Conservation (phyloP, 2,888 invertebrate genomes). For the Phrixothrix hirtus region DNA sequence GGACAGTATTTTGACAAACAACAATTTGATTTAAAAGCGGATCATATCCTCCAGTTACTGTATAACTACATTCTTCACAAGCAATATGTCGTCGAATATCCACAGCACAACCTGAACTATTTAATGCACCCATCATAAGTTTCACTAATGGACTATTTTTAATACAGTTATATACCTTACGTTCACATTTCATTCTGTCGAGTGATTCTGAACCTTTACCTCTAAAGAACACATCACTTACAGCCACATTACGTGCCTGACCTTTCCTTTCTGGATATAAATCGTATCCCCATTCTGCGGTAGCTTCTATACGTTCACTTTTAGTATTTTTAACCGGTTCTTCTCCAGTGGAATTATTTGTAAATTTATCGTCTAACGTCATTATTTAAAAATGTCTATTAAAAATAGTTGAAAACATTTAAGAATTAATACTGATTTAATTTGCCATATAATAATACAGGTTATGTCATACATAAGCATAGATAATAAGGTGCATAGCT, state of each 20-base stretch:
- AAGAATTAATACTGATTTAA: neutral
- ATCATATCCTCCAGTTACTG: conserved; percentile 91
- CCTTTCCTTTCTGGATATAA: conserved; percentile 82
- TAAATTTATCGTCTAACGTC: neutral
- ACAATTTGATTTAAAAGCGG: conserved; percentile 84
- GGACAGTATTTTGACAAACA: conserved; percentile 85
- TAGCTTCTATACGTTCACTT: conserved; percentile 6
- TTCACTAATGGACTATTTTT: conserved; percentile 80
- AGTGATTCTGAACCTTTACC: conserved; percentile 71
- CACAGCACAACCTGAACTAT: conserved; percentile 77
- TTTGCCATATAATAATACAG: neutral
- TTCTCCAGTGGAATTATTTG: neutral
- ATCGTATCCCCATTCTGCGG: conserved; percentile 71
- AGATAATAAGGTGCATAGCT: too few species aligned
- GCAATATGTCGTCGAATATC: conserved; percentile 86
- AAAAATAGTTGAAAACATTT: too few species aligned
- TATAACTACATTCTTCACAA: conserved; percentile 85
- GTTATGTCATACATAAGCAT: neutral
- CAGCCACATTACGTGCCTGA: conserved; percentile 63
- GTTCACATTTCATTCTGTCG: conserved; percentile 78
- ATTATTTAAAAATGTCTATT: neutral
- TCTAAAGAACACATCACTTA: conserved; percentile 60
- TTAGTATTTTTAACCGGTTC: neutral
- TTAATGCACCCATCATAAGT: conserved; percentile 82
- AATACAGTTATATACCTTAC: conserved; percentile 74